Conservation (phyloP, 2,797 vertebrate genomes). For the Gobio occitaniae region DNA sequence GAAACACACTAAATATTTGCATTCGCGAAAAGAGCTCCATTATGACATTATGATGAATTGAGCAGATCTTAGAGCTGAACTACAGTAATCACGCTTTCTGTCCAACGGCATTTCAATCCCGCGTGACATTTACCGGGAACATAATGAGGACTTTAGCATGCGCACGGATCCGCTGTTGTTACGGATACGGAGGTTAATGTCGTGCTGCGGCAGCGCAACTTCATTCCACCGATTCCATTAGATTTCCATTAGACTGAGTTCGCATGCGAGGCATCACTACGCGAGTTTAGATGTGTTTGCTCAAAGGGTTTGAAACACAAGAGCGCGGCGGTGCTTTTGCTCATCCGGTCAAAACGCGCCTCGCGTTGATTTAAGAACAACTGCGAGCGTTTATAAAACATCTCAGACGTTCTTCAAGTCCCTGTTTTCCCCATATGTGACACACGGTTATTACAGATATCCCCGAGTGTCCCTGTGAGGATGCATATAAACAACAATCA, state of each 20-base stretch:
- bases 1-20: conserved; percentile 45
- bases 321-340: not conserved
- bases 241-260: conserved; percentile 39
- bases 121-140: conserved; percentile 9
- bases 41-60: conserved; percentile 34
- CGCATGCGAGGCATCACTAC: not conserved
- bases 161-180: conserved; percentile 5
- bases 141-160: conserved; percentile 29
- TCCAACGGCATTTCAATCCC: conserved; percentile 24
- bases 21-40: conserved; percentile 32
- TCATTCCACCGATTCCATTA: conserved; percentile 29
- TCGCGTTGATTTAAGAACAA: not conserved
- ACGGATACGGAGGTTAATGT: conserved; percentile 14
- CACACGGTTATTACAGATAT: not conserved
- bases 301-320: not conserved
- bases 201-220: conserved; percentile 12
- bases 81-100: conserved; percentile 37
- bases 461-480: not conserved
- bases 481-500: not conserved
- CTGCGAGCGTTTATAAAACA: no score
- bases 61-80: conserved; percentile 25
- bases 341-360: not conserved
- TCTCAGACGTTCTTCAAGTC: not conserved
- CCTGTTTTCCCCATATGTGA: not conserved
- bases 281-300: conserved; percentile 19